Conservation (phyloP, 2,113 vertebrate genomes). For the Myocastor coypus region DNA sequence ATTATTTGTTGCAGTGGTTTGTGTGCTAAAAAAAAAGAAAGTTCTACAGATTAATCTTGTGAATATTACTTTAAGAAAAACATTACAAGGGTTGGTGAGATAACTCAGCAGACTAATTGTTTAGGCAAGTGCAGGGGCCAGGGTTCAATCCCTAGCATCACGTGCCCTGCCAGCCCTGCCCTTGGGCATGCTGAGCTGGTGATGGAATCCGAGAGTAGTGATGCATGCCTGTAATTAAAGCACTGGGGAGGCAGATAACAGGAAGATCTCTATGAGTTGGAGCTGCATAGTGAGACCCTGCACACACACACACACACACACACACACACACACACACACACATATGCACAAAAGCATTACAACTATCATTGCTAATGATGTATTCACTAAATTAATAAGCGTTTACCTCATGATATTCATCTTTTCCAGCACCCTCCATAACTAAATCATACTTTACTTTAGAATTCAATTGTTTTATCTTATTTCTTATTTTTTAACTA, state of each 20-base stretch:
- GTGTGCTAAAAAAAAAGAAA: background rate
- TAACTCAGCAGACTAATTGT: too few species aligned
- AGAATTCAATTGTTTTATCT: conserved; percentile 2
- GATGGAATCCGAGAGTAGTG: too few species aligned
- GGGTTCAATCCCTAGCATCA: too few species aligned
- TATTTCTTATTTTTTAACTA: background rate
- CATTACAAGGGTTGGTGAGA: background rate
- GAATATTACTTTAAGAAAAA: background rate
- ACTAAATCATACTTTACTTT: conserved; percentile 28
- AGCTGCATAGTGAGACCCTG: too few species aligned
- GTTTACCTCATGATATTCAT: background rate
- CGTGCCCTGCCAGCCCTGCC: too few species aligned
- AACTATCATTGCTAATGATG: background rate
- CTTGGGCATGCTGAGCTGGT: too few species aligned
- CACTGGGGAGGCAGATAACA: too few species aligned
- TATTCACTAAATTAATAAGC: background rate
- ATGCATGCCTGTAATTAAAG: too few species aligned
- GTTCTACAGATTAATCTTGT: background rate
- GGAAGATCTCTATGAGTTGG: too few species aligned
- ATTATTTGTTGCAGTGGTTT: background rate
- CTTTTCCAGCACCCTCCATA: background rate
- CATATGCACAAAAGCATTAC: background rate
- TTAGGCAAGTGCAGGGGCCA: too few species aligned
- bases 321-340: too few species aligned
- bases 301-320: too few species aligned